phyloP scores from a whole-genome alignment of 2,113 vertebrate genomes.

The Ictidomys tridecemlineatus region DNA sequence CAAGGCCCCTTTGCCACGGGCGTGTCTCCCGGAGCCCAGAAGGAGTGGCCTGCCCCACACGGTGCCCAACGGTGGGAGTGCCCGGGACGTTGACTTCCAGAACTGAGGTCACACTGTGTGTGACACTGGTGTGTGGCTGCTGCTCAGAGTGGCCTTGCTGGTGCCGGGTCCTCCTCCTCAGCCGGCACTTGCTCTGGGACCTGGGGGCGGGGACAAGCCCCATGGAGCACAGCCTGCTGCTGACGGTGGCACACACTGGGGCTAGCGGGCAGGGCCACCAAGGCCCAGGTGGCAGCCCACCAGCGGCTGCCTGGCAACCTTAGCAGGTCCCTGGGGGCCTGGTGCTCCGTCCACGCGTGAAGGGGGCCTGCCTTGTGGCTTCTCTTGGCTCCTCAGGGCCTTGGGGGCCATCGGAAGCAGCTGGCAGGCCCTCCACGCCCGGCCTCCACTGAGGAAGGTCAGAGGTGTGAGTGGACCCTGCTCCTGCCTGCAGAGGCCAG shows the following conservation, averaged over 20 bases:
- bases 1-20: too few relatives aligned
- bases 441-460: not conserved
- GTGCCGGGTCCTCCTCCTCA: not conserved
- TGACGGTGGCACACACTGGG: rapidly evolving
- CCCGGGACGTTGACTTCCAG: too few relatives aligned
- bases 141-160: not conserved
- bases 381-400: not conserved
- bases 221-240: not conserved
- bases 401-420: not conserved
- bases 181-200: not conserved
- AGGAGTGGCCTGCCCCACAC: too few relatives aligned
- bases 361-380: too few relatives aligned
- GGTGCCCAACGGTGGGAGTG: too few relatives aligned
- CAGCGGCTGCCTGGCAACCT: not conserved
- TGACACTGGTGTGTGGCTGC: too few relatives aligned
- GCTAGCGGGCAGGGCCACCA: rapidly evolving
- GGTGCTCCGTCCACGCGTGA: rapidly evolving
- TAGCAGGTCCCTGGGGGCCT: not conserved
- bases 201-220: too few relatives aligned
- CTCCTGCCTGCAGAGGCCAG: not conserved
- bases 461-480: too few relatives aligned
- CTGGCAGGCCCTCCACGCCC: too few relatives aligned
- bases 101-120: too few relatives aligned
- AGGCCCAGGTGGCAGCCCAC: rapidly evolving
- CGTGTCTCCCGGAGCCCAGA: too few relatives aligned